Conservation (phyloP, 1,140 invertebrate species). For the Laodelphax striatellus region DNA sequence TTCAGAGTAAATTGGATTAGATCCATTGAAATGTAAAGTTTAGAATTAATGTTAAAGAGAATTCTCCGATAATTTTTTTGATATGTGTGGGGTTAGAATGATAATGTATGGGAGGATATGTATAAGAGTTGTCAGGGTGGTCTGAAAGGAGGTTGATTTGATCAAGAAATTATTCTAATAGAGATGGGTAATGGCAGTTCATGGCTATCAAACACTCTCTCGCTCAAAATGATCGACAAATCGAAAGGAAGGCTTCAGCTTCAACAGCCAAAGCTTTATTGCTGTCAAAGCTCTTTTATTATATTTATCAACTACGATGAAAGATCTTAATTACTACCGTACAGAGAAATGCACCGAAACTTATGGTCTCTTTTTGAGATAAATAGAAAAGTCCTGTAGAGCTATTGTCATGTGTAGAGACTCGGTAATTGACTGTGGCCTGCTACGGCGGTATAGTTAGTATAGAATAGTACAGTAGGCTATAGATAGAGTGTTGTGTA, state of each 20-base stretch:
- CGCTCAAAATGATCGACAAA: background rate
- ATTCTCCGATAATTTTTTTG: no score
- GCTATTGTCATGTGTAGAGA: conserved; percentile 1
- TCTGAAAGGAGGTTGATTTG: no score
- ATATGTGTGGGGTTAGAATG: no score
- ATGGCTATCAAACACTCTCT: background rate
- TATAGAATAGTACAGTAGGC: no score
- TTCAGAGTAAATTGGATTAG: no score
- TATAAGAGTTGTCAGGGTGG: no score
- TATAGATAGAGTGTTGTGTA: no score
- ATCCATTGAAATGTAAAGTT: no score
- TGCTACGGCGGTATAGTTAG: background rate
- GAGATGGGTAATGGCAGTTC: background rate
- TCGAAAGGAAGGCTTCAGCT: background rate
- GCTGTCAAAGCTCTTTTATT: background rate
- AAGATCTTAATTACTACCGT: background rate
- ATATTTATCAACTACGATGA: background rate
- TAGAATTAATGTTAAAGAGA: no score
- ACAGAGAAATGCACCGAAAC: background rate
- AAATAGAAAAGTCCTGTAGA: background rate
- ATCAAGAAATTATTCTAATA: no score
- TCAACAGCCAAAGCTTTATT: background rate
- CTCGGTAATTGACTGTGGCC: conserved; percentile 2
- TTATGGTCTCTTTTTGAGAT: background rate
- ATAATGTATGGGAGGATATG: no score